Base-by-base conservation (phyloP, 2,113 vertebrate species). In the Callipepla squamata region DNA sequence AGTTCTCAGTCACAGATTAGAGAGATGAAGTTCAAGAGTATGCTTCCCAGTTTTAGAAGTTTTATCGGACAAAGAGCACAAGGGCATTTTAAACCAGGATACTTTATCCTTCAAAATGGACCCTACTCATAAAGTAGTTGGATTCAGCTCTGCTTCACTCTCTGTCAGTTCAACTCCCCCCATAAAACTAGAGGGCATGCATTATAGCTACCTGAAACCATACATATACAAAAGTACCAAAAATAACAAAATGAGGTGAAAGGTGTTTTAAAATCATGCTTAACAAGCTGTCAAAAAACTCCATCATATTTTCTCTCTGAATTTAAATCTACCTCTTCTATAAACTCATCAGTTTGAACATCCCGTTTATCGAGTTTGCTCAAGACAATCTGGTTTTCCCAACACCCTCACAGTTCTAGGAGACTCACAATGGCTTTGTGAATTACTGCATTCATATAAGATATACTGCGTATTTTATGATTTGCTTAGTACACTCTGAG, bases 401-500 rank as follows among this genome's bases (percentile, higher is more conserved):
- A 16, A 30, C 42, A 13, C 15, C 42, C 26, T 76, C 6, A 0
- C 58, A 65, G 44, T 80, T 84, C 93, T 95, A 57, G 7, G 58
- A 86, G 91, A 50, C 22, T 80, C 3, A 5, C 61, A 81, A 78
- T 67, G 58, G 51, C 23, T 92, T 86, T 85, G 21, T 58, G 48
- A 94, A 88, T 92, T 95, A 94, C 57, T 91, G 55, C 40, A 53
- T 50, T 83, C 79, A 30, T 82, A 9, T 51, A 80, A 89, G 77
- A 95, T 73, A 85, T 74, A 95, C 47, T 70, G 44, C 61, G 69
- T 78, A 73, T 84, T 94, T 95, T 93, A 93, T 85, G 45, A 83
- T 92, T 96, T 92, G 48, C 65, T 95, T 92, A 94, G 62, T 69
- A 92, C 26, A 85, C 19, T 85, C 90, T 79, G 57, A 93, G 85